phyloP scores from a whole-genome alignment of 1,140 invertebrate genomes.

The Penaeus chinensis region DNA sequence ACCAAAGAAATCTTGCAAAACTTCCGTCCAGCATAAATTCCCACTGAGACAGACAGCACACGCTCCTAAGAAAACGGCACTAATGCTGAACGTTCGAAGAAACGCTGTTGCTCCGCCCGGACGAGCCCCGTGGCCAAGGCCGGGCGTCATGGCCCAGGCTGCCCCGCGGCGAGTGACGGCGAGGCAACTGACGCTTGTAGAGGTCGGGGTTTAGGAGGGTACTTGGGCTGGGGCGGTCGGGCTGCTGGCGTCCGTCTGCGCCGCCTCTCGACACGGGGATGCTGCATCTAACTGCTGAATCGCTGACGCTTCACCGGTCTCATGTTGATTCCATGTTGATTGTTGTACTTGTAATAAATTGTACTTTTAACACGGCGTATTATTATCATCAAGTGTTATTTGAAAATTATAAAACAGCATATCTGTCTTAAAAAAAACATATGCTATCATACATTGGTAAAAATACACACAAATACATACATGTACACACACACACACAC shows the following conservation, averaged over 20 bases:
- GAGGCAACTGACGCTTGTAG: too few relatives aligned
- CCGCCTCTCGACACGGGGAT: too few relatives aligned
- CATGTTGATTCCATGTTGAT: not conserved
- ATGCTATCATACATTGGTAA: not conserved
- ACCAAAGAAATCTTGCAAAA: too few relatives aligned
- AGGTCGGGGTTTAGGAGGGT: not conserved
- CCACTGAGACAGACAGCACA: too few relatives aligned
- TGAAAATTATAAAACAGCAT: not conserved
- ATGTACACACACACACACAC: too few relatives aligned
- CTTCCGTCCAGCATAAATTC: too few relatives aligned
- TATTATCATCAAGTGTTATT: not conserved
- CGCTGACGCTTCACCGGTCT: not conserved
- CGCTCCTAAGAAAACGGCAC: too few relatives aligned
- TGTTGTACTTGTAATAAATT: not conserved
- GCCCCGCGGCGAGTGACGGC: too few relatives aligned
- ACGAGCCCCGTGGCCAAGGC: too few relatives aligned
- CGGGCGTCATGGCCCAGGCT: too few relatives aligned
- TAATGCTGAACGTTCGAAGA: too few relatives aligned
- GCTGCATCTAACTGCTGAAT: constrained; percentile 14
- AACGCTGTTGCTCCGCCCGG: too few relatives aligned
- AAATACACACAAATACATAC: constrained; percentile 19
- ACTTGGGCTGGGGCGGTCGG: constrained; percentile 13
- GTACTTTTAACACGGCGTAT: not conserved
- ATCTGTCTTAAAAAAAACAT: not conserved
- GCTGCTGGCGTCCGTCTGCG: not conserved